A percentile compares a stretch with the other conserved stretches of the same genome.
Evolutionary conservation across 2,797 vertebrate species (phyloP).

Genomic region (Coregonus suidteri): DNA sequence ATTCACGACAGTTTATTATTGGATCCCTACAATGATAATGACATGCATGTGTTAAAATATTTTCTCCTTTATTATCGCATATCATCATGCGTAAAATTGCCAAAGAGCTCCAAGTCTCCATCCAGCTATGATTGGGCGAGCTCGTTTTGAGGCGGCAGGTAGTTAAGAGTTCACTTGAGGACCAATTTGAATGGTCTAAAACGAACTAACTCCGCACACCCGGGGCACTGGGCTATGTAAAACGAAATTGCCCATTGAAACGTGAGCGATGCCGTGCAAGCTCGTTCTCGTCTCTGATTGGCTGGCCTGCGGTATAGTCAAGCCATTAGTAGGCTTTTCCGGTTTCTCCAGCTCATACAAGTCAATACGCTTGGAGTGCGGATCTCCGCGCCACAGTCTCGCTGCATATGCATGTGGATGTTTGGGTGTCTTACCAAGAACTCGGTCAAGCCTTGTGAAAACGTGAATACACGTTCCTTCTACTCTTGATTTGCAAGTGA

Average conservation of each 20-base stretch:
- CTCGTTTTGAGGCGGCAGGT: too few species aligned
- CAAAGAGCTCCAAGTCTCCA: too few species aligned
- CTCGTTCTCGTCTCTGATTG: constrained; percentile 62
- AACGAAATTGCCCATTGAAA: too few species aligned
- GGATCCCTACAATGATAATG: neutral
- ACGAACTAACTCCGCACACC: too few species aligned
- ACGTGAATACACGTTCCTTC: neutral
- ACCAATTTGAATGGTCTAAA: too few species aligned
- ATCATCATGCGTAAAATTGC: neutral
- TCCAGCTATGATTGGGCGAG: neutral
- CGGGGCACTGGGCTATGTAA: too few species aligned
- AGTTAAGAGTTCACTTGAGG: too few species aligned
- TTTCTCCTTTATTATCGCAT: neutral
- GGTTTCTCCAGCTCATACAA: constrained; percentile 25
- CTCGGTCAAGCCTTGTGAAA: neutral
- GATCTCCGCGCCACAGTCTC: neutral
- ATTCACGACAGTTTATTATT: neutral
- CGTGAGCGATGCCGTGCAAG: too few species aligned
- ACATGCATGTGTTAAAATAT: neutral
- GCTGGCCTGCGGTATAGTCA: constrained; percentile 37
- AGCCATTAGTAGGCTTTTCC: constrained; percentile 22
- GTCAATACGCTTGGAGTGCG: neutral
- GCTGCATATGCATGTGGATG: constrained; percentile 2
- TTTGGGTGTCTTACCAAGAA: neutral
- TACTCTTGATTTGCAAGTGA: neutral